Conservation (phyloP, 2,888 invertebrate genomes). For the Petrolisthes manimaculis region DNA sequence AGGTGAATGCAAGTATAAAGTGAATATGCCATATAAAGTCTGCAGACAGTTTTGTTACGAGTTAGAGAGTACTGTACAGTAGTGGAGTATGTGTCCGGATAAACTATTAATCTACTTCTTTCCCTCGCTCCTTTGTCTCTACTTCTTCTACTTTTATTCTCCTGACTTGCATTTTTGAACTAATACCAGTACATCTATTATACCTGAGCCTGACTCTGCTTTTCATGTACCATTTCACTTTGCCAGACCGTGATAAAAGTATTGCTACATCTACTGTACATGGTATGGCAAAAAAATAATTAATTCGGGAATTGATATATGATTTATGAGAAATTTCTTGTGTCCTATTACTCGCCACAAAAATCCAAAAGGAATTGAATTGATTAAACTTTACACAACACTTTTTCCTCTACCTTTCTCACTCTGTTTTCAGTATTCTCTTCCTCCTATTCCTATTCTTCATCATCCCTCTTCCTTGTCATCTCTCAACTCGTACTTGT, state of each 20-base stretch:
- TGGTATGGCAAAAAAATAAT: no score
- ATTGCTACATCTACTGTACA: no score
- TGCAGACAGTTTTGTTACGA: neutral
- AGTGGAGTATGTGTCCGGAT: neutral
- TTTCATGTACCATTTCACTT: no score
- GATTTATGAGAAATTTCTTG: no score
- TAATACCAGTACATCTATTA: no score
- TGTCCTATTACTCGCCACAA: no score
- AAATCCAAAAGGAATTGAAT: no score
- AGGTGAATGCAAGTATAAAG: neutral
- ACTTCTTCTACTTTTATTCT: neutral
- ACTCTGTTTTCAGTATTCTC: neutral
- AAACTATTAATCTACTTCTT: neutral
- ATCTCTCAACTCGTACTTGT: neutral
- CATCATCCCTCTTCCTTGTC: neutral
- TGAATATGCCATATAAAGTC: neutral
- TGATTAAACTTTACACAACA: neutral
- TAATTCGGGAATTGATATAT: no score
- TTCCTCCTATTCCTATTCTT: neutral
- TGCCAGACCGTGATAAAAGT: no score
- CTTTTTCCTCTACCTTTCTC: no score
- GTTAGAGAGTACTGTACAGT: neutral
- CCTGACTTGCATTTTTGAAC: neutral
- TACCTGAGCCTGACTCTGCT: no score
- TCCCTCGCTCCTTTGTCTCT: neutral